Conservation (phyloP, 2,888 invertebrate species). For the Epirrhoe tristata region DNA sequence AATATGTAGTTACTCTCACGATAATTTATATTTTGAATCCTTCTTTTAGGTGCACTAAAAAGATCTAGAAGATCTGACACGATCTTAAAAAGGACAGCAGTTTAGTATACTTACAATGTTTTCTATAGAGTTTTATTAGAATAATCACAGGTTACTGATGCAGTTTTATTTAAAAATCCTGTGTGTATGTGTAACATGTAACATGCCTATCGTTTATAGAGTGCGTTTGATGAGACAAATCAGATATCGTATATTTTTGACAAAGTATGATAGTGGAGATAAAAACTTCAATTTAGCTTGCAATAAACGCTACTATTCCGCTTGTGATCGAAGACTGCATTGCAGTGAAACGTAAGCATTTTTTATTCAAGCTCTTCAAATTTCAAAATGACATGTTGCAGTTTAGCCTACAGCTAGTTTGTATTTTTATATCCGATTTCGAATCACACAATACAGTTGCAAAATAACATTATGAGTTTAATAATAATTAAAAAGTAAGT, state of each 20-base stretch:
- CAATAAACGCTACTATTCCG: slow-evolving; percentile 30
- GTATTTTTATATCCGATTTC: slow-evolving; percentile 2
- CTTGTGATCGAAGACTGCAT: slow-evolving; percentile 46
- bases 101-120: not conserved
- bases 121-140: not conserved
- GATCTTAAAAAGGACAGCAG: not conserved
- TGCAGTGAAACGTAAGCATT: slow-evolving; percentile 49
- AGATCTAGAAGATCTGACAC: not conserved
- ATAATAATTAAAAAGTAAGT: not conserved
- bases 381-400: slow-evolving; percentile 19
- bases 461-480: not conserved
- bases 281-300: slow-evolving; percentile 24
- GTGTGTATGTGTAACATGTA: too few species aligned
- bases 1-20: too few species aligned
- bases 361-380: slow-evolving; percentile 41
- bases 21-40: slow-evolving; percentile 2
- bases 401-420: slow-evolving; percentile 11
- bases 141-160: not conserved
- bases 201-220: too few species aligned
- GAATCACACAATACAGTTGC: not conserved
- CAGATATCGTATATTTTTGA: not conserved
- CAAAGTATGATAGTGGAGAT: slow-evolving; percentile 12
- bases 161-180: not conserved
- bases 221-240: not conserved
- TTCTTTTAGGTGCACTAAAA: not conserved